Evolutionary conservation across 2,888 invertebrate species (phyloP).

Genomic region (Encarsia formosa): DNA sequence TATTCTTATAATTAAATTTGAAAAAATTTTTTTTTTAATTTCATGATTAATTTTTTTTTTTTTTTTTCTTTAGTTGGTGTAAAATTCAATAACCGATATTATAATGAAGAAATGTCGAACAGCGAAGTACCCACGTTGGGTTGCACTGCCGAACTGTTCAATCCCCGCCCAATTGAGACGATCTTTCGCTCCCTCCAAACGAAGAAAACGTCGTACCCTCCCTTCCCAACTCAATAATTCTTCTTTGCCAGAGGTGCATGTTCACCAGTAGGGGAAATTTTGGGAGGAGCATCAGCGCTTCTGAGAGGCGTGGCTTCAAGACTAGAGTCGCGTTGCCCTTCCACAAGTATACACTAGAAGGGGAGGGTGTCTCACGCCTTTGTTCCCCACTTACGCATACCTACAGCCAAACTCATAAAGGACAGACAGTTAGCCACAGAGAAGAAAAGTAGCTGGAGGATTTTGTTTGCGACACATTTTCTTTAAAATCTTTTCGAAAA

Average conservation of each 20-base stretch:
- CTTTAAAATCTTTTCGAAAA: slow-evolving; percentile 24
- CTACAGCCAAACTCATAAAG: slow-evolving; percentile 28
- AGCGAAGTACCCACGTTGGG: slow-evolving; percentile 52
- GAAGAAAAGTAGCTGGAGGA: slow-evolving; percentile 27
- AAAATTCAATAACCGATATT: too few relatives aligned
- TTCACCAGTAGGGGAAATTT: slow-evolving; percentile 24
- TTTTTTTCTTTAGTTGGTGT: too few relatives aligned
- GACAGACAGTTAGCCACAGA: slow-evolving; percentile 27
- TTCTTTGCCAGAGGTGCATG: slow-evolving; percentile 19
- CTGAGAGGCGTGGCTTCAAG: slow-evolving; percentile 24
- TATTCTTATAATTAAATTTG: too few relatives aligned
- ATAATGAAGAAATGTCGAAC: slow-evolving; percentile 52
- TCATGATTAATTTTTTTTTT: too few relatives aligned
- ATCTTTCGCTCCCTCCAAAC: slow-evolving; percentile 39
- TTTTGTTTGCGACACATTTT: slow-evolving; percentile 25
- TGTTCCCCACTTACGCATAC: slow-evolving; percentile 30
- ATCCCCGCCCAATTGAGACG: slow-evolving; percentile 49
- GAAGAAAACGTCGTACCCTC: slow-evolving; percentile 15
- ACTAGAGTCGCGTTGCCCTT: slow-evolving; percentile 19
- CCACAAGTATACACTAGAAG: slow-evolving; percentile 19
- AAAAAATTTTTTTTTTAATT: too few relatives aligned
- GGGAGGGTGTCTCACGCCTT: slow-evolving; percentile 29
- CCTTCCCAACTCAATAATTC: slow-evolving; percentile 23
- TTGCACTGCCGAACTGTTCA: slow-evolving; percentile 51
- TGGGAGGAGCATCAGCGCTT: slow-evolving; percentile 24